Conservation (phyloP, 2,113 vertebrate species). For the Apistogramma diplotaenia region DNA sequence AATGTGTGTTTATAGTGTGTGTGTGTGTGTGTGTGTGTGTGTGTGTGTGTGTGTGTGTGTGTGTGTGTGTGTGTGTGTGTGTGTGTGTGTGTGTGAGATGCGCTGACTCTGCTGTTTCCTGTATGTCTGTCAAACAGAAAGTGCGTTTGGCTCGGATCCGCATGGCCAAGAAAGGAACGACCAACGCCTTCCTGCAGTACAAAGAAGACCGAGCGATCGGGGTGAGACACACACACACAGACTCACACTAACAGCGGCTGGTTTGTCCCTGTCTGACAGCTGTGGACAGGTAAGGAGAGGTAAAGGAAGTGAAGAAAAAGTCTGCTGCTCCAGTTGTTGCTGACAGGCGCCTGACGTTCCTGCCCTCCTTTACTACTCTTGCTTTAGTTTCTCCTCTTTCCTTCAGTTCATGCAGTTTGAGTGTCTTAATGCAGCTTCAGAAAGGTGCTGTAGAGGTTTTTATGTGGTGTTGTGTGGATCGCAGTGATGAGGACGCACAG, state of each 20-base stretch:
- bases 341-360: no score
- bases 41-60: constrained; percentile 11
- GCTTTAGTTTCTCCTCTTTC: no score
- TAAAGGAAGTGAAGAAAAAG: background rate
- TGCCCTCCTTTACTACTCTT: no score
- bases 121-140: constrained; percentile 77
- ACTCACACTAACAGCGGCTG: background rate
- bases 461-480: no score
- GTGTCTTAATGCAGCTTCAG: no score
- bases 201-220: constrained; percentile 83
- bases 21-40: background rate
- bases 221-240: constrained; percentile 69
- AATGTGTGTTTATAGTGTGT: no score
- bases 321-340: no score
- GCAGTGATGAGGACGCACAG: no score
- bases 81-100: background rate
- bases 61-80: constrained; percentile 12
- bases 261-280: background rate
- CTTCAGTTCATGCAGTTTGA: no score
- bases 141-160: constrained; percentile 87
- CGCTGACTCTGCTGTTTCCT: constrained; percentile 27
- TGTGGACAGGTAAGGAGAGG: background rate
- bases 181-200: constrained; percentile 88
- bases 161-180: constrained; percentile 86
- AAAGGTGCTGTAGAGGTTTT: no score